Conservation (phyloP, 2,797 vertebrate species). For the Cynopterus sphinx region DNA sequence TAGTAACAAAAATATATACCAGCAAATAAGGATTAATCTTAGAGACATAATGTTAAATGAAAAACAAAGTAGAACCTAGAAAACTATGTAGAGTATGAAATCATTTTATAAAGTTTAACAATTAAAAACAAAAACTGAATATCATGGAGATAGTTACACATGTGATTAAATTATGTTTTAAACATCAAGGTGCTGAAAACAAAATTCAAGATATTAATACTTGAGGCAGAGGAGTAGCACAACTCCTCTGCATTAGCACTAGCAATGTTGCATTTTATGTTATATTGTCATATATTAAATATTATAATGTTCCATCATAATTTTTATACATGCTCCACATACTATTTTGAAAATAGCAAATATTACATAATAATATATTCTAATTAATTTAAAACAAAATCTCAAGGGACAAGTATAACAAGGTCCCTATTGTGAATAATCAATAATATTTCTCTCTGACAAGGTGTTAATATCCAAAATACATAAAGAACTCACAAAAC, state of each 20-base stretch:
- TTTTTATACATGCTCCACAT: neutral
- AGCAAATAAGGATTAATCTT: neutral
- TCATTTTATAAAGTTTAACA: neutral
- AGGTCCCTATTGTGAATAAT: neutral
- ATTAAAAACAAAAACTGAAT: neutral
- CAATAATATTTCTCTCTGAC: neutral
- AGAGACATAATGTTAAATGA: neutral
- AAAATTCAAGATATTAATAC: neutral
- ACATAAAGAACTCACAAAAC: no score
- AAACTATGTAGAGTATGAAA: neutral
- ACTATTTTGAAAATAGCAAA: neutral
- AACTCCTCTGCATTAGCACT: neutral
- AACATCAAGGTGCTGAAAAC: neutral
- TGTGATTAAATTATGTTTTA: neutral
- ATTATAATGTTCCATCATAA: neutral
- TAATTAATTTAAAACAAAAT: neutral
- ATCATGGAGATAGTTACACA: neutral
- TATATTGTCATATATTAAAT: neutral
- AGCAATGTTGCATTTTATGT: neutral
- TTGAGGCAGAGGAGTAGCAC: neutral
- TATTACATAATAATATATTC: neutral
- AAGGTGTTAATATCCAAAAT: no score
- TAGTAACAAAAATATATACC: neutral
- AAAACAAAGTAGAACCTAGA: neutral
- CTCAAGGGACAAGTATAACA: neutral